Base-by-base conservation (phyloP, 2,113 vertebrate genomes). In the Bungarus multicinctus region DNA sequence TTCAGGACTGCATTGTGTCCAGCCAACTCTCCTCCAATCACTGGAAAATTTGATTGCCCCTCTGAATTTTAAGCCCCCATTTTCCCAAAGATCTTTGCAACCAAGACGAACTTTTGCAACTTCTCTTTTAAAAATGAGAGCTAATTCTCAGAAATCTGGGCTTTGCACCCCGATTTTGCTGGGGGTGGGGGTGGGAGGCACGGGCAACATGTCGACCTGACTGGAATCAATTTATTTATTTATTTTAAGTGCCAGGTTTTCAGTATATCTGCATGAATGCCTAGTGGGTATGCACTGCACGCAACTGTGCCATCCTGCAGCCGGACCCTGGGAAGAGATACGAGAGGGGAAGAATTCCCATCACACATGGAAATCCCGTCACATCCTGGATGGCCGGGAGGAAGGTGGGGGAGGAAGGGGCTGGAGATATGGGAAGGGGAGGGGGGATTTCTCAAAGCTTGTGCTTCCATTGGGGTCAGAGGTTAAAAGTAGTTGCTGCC, bases 401-500 rank as follows among this genome's bases (percentile, higher is more conserved):
- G 55, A 86, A 12, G 23, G n/a, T 16, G n/a, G 86, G 88, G 47
- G 25, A 6, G 52, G 34, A 27, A 92, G 90, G 47, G 89, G 27
- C 91, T 89, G 18, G 43, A 74, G 27, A 9, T 0, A 86, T 3
- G 14, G 18, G 43, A 52, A 1, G 0, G 10, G 43, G 34, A 2
- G 22, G 22, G 55, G 22, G 22, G 47, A n/a, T 1, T 50, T 5
- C 20, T 47, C 88, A 85, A 93, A 55, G 91, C 54, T 85, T 96
- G 97, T 97, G 96, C 97, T 96, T 95, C 74, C 27, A 9, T 12
- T 14, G 0, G 45, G 87, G 87, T 86, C 64, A 47, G 12, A 8
- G 91, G 27, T 88, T 98, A 98, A 95, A 97, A 98, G 96, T 97
- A 97, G 91, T 97, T 96, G 30, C 96, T 96, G 81, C 95, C 97